A percentile compares a stretch with the other conserved stretches of the same genome.
These are phyloP conservation scores for Vulpes lagopus DNA, from an alignment of 2,113 vertebrate genomes.

Conservation along the genomic window DNA sequence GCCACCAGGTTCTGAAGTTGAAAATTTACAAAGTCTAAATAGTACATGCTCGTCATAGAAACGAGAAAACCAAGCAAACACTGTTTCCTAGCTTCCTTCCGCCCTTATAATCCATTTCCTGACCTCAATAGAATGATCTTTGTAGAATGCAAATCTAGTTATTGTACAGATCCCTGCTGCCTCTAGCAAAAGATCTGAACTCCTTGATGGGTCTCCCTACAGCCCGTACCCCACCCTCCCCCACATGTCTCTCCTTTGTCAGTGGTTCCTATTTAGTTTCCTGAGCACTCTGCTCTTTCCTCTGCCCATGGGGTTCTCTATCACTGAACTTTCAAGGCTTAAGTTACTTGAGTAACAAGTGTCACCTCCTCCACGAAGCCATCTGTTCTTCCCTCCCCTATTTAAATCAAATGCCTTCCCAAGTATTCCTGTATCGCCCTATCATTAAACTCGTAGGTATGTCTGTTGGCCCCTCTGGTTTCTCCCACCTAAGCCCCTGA, in stretches of 20 bases:
- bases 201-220: not conserved
- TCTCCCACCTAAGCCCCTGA: not conserved
- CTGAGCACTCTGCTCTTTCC: not conserved
- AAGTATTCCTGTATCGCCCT: not conserved
- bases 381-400: not conserved
- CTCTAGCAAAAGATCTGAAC: not conserved
- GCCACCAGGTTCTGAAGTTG: not conserved
- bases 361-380: not conserved
- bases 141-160: not conserved
- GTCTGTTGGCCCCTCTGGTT: not conserved
- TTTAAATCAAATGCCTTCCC: not conserved
- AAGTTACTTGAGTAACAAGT: not conserved
- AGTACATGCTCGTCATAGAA: not conserved
- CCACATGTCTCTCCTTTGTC: not conserved
- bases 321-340: not conserved
- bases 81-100: not conserved
- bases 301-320: not conserved
- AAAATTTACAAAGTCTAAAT: not conserved
- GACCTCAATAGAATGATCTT: not conserved
- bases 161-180: too few species aligned
- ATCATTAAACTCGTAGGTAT: accelerated
- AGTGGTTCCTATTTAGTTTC: too few species aligned
- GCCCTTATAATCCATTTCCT: not conserved
- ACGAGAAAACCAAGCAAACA: not conserved
- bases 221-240: not conserved